Percentiles rank a stretch among this genome's conserved stretches.
These are phyloP conservation scores for Motacilla tschutschensis DNA, from an alignment of 2,113 vertebrate species.

Conservation along the genomic window DNA sequence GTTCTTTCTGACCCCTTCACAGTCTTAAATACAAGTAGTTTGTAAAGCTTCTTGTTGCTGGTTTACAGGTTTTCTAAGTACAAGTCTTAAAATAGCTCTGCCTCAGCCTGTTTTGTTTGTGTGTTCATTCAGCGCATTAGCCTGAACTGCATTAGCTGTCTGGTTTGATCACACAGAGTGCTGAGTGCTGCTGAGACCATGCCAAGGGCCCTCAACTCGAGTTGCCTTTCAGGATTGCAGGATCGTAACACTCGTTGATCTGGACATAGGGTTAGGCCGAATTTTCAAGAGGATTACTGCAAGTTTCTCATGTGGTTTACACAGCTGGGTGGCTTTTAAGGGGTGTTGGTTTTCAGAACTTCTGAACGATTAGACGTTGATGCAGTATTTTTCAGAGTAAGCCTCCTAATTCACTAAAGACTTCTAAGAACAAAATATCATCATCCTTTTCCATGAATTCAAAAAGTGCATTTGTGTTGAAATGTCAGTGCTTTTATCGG, in stretches of 20 bases:
- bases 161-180: background rate
- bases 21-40: background rate
- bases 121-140: background rate
- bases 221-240: background rate
- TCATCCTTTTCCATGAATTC: background rate
- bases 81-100: conserved; percentile 32
- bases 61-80: conserved; percentile 3
- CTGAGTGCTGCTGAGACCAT: background rate
- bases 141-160: background rate
- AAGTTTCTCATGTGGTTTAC: background rate
- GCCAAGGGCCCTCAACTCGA: background rate
- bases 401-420: background rate
- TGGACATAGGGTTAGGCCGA: background rate
- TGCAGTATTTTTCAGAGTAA: background rate
- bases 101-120: conserved; percentile 28
- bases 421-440: background rate
- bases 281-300: background rate
- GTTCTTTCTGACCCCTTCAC: background rate
- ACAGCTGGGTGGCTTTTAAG: background rate
- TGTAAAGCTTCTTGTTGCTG: background rate
- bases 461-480: background rate
- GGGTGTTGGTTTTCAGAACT: background rate
- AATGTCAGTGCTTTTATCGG: background rate
- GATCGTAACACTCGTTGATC: background rate
- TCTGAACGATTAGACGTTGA: background rate